These are phyloP conservation scores for Heterodera schachtii DNA, from an alignment of 1,140 invertebrate genomes.

Conservation along the genomic window DNA sequence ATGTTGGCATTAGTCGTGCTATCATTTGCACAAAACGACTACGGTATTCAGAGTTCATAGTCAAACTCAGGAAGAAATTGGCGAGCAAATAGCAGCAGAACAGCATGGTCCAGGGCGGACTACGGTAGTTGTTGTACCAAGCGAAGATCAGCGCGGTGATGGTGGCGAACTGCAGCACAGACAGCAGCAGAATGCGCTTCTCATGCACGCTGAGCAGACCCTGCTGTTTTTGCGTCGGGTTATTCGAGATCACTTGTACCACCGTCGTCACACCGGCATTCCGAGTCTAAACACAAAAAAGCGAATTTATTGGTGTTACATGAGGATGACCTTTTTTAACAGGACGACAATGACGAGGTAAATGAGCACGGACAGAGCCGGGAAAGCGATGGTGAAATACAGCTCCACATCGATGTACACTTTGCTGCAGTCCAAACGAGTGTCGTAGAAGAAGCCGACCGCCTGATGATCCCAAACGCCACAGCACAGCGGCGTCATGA, in stretches of 20 bases:
- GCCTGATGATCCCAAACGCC: constrained; percentile 11
- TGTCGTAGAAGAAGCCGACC: constrained; percentile 24
- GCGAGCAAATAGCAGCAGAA: constrained; percentile 16
- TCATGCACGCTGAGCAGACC: constrained; percentile 6
- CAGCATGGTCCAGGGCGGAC: constrained; percentile 27
- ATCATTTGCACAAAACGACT: constrained; percentile 5
- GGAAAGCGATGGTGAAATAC: constrained; percentile 28
- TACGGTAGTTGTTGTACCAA: constrained; percentile 23
- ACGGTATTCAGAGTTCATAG: constrained; percentile 27
- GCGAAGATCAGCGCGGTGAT: constrained; percentile 31
- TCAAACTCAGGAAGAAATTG: constrained; percentile 16
- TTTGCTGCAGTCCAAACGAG: background rate
- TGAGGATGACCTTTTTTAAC: constrained; percentile 10
- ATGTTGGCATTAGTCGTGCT: background rate
- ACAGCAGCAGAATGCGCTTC: constrained; percentile 20
- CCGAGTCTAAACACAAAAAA: background rate
- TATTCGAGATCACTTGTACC: background rate
- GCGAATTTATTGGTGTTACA: background rate
- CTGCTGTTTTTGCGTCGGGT: background rate
- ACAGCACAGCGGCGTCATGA: constrained; percentile 16
- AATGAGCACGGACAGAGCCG: constrained; percentile 2
- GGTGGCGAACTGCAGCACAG: constrained; percentile 21
- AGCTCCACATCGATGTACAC: constrained; percentile 6
- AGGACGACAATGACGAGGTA: constrained; percentile 18
- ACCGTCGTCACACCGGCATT: background rate